Evolutionary conservation across 1,140 invertebrate genomes (phyloP), one percentile per base, ranked within the genome.

Genomic region (Acromyrmex echinatior): DNA sequence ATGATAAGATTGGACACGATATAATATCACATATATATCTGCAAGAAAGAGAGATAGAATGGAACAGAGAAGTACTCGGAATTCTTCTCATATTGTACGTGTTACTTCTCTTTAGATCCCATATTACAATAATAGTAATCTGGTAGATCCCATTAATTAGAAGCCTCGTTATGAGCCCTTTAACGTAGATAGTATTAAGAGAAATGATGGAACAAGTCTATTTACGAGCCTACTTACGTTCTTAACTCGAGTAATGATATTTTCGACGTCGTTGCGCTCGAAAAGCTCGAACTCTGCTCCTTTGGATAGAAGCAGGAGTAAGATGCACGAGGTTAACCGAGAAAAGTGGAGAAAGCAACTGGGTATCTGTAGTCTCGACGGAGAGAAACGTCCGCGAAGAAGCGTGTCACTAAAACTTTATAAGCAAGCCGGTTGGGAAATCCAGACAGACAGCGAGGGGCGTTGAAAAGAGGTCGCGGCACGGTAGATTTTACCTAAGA

Each of bases 351-450:
- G 35, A 51, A 51, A 74, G 39, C 56, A 60, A 7, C 21, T 25
- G 39, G 25, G 18, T 49, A 25, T 45, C 21, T 49, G 68, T 51
- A 74, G 49, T 16, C 70, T 25, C 31, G 16, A 7, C 18, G 70
- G 25, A 10, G 4, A 16, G 35, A 45, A 45, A 18, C 5, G 28
- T 45, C 21, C 21, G 79, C 66, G 53, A 58, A 21, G 10, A 28
- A 60, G 39, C 53, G 60, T 51, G 80, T 76, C 56, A 58, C 70
- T 60, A 51, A 76, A 84, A 84, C 39, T 84, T 74, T 63, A 84
- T 62, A 76, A 84, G 25, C 80, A 76, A 62, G 10, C 70, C 2
- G 25, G 39, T 18, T 12, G 39, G 56, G n/a, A n/a, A 84, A 65
- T 62, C 39, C 39, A 21, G n/a, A 51, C 28, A 25, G 56, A 39